A percentile compares a stretch with the other conserved stretches of the same genome.
Conservation (phyloP, 2,888 invertebrate genomes). For the Galeopsomyia nigrocyanea region DNA sequence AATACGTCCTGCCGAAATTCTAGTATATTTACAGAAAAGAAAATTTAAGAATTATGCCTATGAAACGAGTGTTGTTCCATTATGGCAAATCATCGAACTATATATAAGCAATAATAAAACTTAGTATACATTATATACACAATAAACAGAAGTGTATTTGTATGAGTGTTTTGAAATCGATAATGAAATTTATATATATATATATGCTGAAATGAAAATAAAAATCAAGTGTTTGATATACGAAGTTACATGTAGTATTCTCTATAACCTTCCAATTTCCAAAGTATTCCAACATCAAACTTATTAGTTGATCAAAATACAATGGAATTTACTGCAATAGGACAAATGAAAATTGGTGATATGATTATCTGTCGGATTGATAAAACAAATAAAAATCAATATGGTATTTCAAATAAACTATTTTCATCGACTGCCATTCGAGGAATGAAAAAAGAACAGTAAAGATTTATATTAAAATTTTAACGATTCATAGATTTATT, state of each 20-base stretch:
- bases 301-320: constrained; percentile 19
- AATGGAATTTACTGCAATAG: constrained; percentile 12
- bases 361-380: constrained; percentile 27
- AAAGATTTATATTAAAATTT: constrained; percentile 55
- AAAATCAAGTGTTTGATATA: constrained; percentile 24
- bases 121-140: constrained; percentile 39
- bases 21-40: constrained; percentile 29
- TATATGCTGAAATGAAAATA: constrained; percentile 2
- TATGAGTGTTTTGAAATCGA: constrained; percentile 40
- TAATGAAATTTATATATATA: constrained; percentile 15
- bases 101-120: constrained; percentile 45
- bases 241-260: not conserved
- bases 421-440: too few relatives aligned
- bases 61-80: constrained; percentile 29
- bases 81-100: constrained; percentile 40
- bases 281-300: constrained; percentile 5
- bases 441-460: constrained; percentile 1
- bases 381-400: constrained; percentile 42
- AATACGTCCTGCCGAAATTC: constrained; percentile 42
- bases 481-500: constrained; percentile 58
- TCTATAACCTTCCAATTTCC: constrained; percentile 24
- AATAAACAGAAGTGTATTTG: constrained; percentile 42
- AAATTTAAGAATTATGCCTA: constrained; percentile 26
- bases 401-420: constrained; percentile 32
- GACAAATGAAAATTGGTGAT: constrained; percentile 15